Evolutionary conservation across 2,113 vertebrate species (phyloP).

Genomic region (Thamnophis sirtalis): DNA sequence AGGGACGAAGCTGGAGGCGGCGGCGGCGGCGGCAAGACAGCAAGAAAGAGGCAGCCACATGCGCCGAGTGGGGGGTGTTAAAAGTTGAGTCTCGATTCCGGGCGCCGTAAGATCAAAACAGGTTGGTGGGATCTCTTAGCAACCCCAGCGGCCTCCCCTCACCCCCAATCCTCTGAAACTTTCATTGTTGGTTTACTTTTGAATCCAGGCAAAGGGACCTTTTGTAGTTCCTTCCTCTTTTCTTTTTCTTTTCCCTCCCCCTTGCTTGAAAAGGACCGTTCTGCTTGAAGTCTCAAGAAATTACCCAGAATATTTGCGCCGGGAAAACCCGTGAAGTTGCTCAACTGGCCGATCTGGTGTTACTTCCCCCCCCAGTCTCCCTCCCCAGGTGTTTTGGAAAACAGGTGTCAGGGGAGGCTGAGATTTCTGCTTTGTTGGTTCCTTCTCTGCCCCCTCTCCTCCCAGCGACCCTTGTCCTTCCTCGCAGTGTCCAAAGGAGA

Average conservation of each 20-base stretch:
- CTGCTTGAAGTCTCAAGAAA: neutral
- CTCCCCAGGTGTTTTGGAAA: neutral
- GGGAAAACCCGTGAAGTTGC: neutral
- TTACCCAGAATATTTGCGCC: neutral
- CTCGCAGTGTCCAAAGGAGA: neutral
- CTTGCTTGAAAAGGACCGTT: neutral
- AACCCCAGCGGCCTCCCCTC: no score
- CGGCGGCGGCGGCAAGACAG: neutral
- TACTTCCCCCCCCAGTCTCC: no score
- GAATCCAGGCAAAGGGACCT: neutral
- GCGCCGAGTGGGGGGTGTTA: conserved; percentile 17
- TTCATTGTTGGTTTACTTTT: neutral
- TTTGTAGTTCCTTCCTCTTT: neutral
- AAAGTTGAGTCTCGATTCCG: conserved; percentile 24
- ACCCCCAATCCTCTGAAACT: neutral
- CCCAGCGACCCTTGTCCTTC: neutral
- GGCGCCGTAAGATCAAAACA: conserved; percentile 6
- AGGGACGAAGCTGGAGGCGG: conserved; percentile 15
- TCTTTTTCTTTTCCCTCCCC: no score
- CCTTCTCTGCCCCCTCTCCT: neutral
- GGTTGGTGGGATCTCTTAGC: conserved; percentile 23
- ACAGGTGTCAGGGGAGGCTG: conserved; percentile 26
- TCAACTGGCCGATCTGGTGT: neutral
- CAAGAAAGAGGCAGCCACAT: conserved; percentile 15
- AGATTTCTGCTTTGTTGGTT: neutral